These are phyloP conservation scores for Tineola bisselliella DNA, from an alignment of 2,888 invertebrate species.

Conservation along the genomic window DNA sequence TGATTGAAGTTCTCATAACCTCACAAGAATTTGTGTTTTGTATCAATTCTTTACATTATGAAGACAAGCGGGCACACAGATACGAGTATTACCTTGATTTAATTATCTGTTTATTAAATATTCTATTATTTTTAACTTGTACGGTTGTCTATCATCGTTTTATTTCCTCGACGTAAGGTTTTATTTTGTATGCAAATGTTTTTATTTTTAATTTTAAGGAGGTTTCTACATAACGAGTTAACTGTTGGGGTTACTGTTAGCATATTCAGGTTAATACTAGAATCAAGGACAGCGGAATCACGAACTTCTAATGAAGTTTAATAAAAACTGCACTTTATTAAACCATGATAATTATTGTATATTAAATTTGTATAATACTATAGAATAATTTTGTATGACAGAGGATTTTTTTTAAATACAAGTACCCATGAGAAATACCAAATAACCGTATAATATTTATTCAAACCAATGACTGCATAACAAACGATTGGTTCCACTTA, in stretches of 20 bases:
- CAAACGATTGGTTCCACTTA: not conserved
- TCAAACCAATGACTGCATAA: not conserved
- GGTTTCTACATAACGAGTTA: not conserved
- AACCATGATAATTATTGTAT: not conserved
- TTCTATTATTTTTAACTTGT: not conserved
- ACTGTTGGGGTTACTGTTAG: too few relatives aligned
- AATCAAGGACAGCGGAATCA: not conserved
- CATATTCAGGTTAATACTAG: too few relatives aligned
- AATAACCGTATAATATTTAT: not conserved
- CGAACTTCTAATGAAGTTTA: not conserved
- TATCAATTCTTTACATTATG: not conserved
- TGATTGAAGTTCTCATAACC: slow-evolving; percentile 53
- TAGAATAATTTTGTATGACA: too few relatives aligned
- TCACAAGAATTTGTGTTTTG: slow-evolving; percentile 25
- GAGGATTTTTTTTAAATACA: too few relatives aligned
- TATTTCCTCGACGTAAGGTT: not conserved
- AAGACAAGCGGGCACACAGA: not conserved
- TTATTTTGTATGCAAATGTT: not conserved
- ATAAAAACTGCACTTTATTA: not conserved
- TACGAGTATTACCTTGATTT: slow-evolving; percentile 6
- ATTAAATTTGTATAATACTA: not conserved
- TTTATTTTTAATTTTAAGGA: not conserved
- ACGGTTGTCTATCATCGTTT: not conserved
- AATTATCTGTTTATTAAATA: not conserved
- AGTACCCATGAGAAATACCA: not conserved